These are phyloP conservation scores for Stomatorhinus walkeri DNA, from an alignment of 2,797 vertebrate genomes.

Conservation along the genomic window DNA sequence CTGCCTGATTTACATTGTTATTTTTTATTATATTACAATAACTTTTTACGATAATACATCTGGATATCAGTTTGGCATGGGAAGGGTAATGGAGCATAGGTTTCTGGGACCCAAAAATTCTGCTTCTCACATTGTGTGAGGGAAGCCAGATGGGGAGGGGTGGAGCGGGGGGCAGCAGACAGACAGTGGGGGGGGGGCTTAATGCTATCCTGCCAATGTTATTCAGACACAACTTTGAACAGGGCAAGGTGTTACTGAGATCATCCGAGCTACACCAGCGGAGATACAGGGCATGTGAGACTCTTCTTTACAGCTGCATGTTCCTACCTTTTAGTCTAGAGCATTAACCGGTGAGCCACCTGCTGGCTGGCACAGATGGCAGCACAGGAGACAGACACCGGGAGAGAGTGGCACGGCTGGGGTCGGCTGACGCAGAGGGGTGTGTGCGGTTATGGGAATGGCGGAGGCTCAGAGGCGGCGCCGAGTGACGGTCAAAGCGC, in stretches of 20 bases:
- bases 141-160: background rate
- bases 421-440: background rate
- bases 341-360: background rate
- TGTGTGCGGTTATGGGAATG: background rate
- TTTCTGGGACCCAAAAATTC: background rate
- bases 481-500: background rate
- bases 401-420: background rate
- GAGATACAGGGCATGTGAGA: background rate
- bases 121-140: background rate
- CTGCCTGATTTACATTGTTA: background rate
- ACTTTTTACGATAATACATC: background rate
- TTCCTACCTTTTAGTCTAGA: background rate
- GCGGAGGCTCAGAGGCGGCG: background rate
- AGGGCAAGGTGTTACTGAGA: background rate
- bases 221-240: conserved; percentile 5
- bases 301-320: background rate
- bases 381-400: background rate
- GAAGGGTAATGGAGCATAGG: background rate
- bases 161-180: background rate
- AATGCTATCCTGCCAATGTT: background rate
- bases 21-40: conserved; percentile 1
- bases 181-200: background rate
- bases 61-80: background rate
- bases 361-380: background rate
- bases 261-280: background rate